Evolutionary conservation across 1,140 invertebrate species (phyloP).

Genomic region (Megathymus violae): DNA sequence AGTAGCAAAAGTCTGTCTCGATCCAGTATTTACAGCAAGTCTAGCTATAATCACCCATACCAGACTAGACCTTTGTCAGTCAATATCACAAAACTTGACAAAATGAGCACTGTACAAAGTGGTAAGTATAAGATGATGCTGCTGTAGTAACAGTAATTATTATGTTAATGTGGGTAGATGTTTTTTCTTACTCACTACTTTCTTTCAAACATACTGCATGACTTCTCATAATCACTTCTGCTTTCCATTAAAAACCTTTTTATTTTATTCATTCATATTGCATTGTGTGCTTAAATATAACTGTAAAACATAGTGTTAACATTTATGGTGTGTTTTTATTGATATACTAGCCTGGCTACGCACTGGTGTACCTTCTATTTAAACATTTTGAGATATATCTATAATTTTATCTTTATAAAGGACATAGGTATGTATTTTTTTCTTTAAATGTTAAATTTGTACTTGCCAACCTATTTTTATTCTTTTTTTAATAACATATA

Average conservation of each 20-base stretch:
- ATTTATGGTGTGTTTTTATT: too few species aligned
- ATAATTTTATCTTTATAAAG: too few species aligned
- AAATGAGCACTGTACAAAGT: conserved; percentile 62
- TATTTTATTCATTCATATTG: not conserved
- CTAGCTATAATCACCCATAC: conserved; percentile 78
- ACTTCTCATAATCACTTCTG: not conserved
- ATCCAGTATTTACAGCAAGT: conserved; percentile 73
- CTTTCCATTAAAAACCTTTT: not conserved
- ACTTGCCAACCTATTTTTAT: too few species aligned
- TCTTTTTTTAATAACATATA: too few species aligned
- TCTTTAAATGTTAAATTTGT: too few species aligned
- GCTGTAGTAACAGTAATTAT: not conserved
- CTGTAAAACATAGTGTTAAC: too few species aligned
- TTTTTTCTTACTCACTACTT: not conserved
- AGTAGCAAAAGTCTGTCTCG: conserved; percentile 69
- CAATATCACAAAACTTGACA: conserved; percentile 75
- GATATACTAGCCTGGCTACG: too few species aligned
- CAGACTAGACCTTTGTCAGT: conserved; percentile 79
- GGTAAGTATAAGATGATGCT: conserved; percentile 56
- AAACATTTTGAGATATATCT: too few species aligned
- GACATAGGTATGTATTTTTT: too few species aligned
- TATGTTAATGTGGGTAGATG: not conserved
- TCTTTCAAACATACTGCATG: not conserved
- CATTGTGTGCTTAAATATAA: not conserved
- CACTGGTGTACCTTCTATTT: too few species aligned